phyloP scores from a whole-genome alignment of 2,888 invertebrate genomes.

The Coecobrya sp. region DNA sequence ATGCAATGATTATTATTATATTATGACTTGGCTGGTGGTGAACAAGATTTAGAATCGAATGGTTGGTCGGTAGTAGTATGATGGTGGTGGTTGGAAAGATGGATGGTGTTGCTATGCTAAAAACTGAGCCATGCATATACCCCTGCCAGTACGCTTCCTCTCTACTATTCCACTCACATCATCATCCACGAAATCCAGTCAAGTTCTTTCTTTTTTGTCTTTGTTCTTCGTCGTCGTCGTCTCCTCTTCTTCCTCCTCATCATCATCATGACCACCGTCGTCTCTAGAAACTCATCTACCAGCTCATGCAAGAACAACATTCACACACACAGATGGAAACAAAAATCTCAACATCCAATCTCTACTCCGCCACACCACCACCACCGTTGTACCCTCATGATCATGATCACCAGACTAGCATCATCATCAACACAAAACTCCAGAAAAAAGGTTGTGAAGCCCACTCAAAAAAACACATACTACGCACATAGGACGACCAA shows the following conservation, averaged over 20 bases:
- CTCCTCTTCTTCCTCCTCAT: constrained; percentile 56
- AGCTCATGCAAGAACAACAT: constrained; percentile 18
- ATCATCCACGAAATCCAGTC: constrained; percentile 53
- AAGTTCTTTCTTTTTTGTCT: constrained; percentile 67
- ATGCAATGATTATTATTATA: constrained; percentile 55
- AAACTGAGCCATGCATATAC: constrained; percentile 12
- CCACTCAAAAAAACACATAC: neutral
- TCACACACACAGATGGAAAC: constrained; percentile 66
- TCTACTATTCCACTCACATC: constrained; percentile 3
- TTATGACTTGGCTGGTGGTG: constrained; percentile 51
- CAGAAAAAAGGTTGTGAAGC: constrained; percentile 44
- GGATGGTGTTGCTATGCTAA: constrained; percentile 77
- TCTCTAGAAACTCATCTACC: neutral
- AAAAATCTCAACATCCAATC: constrained; percentile 62
- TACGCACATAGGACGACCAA: neutral
- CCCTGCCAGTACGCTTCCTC: neutral
- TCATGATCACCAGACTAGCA: constrained; percentile 2
- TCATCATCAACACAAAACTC: neutral
- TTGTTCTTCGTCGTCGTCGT: constrained; percentile 53
- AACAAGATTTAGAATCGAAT: constrained; percentile 30
- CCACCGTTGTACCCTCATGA: constrained; percentile 23
- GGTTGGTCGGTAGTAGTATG: neutral
- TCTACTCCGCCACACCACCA: neutral
- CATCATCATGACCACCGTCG: constrained; percentile 24
- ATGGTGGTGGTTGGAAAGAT: constrained; percentile 32